Evolutionary conservation across 2,888 invertebrate species (phyloP), one percentile per base, ranked within the genome.

Genomic region (Hirtodrosophila trivittata): DNA sequence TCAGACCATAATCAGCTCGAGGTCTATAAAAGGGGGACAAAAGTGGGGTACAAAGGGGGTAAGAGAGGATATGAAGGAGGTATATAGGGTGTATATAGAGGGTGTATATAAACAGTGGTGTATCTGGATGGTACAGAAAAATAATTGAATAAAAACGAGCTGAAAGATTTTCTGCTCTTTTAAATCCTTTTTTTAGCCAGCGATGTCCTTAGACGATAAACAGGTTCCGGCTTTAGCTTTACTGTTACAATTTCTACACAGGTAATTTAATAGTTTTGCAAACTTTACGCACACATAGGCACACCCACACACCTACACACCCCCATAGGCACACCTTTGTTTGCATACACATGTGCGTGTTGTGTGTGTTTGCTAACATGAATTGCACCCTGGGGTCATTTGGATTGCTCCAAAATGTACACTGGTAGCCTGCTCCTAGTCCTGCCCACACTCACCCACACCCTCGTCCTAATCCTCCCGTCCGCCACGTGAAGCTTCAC

Each of bases 231-330:
- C 12, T 16, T 28, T 7, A 37, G 13, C 35, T n/a, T 12, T 16
- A 32, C 9, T 21, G n/a, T 16, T 8, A 6, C 18, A 3, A 3
- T 9, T 26, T 33, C 18, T 42, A 32, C 43, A 49, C 28, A 16
- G 55, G 42, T 50, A 66, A 68, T 68, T 63, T 68, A 68, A 52
- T 57, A 57, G 45, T 67, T 68, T 46, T 30, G 37, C 13, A 13
- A 50, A 54, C 38, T 50, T 45, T 43, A 33, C 21, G 13, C 38
- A 42, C 2, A 32, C 6, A 43, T 16, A 6, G 13, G 49, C 30
- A 33, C 14, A 43, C 18, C 8, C 3, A 42, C 3, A 32, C 6
- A 43, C 25, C 5, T 14, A 52, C 30, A 33, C 35, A 35, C 14
- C 2, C 14, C 5, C 14, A 35, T 12, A 35, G 7, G 9, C n/a